Conservation (phyloP, 2,113 vertebrate species). For the Pardalotus punctatus region DNA sequence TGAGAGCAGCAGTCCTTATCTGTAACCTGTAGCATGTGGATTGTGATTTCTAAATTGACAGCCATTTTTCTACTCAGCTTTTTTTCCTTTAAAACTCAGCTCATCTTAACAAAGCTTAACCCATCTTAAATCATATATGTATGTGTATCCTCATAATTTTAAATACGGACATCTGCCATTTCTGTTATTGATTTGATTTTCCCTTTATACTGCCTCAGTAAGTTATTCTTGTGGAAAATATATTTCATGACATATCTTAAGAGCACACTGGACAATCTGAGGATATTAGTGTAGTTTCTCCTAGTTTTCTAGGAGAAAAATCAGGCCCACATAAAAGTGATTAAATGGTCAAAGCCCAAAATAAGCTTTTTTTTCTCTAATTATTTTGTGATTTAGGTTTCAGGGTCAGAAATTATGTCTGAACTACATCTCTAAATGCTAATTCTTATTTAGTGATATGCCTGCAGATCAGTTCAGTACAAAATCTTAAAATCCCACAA, state of each 20-base stretch:
- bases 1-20: not conserved
- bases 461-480: not conserved
- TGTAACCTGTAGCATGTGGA: not conserved
- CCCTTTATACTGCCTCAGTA: not conserved
- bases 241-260: not conserved
- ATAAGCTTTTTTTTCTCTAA: not conserved
- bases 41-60: not conserved
- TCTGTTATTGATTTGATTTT: not conserved
- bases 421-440: not conserved
- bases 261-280: not conserved
- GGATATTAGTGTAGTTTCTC: not conserved
- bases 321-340: not conserved
- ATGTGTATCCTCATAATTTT: not conserved
- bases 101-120: not conserved
- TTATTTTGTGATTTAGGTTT: not conserved
- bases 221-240: not conserved
- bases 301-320: not conserved
- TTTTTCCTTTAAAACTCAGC: not conserved
- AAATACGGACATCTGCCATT: not conserved
- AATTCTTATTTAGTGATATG: not conserved
- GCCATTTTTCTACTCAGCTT: not conserved
- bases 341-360: not conserved
- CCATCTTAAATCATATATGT: not conserved
- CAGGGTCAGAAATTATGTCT: not conserved
- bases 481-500: not conserved